Conservation (phyloP, 2,113 vertebrate species). For the Hippocampus comes region DNA sequence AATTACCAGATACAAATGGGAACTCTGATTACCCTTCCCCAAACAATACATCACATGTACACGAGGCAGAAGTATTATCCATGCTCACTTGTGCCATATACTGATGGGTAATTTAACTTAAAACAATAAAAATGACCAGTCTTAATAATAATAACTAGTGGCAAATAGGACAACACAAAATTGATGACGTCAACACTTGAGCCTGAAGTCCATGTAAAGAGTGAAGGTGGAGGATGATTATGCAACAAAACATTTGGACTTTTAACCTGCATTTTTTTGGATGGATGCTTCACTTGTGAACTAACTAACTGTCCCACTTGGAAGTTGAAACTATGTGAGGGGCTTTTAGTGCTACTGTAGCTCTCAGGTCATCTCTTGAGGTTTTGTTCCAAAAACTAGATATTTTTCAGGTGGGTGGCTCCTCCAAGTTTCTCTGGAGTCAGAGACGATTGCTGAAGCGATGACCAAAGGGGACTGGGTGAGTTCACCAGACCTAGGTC, state of each 20-base stretch:
- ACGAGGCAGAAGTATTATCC: background rate
- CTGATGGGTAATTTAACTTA: background rate
- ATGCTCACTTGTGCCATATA: background rate
- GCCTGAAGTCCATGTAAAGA: background rate
- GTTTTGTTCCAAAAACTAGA: background rate
- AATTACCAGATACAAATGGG: slow-evolving; percentile 3
- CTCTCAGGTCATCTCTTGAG: background rate
- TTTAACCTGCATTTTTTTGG: background rate
- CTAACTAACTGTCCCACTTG: background rate
- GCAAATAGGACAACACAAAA: background rate
- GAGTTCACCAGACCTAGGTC: background rate
- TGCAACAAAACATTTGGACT: background rate
- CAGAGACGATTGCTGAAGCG: background rate
- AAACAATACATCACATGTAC: background rate
- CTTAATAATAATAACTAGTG: background rate
- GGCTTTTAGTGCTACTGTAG: background rate
- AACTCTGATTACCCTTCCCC: background rate
- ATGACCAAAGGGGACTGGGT: background rate
- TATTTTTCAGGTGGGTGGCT: background rate
- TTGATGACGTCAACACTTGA: background rate
- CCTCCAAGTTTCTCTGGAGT: background rate
- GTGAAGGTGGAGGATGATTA: background rate
- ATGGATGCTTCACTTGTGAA: background rate
- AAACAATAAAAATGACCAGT: background rate
- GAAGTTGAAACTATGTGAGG: background rate